Evolutionary conservation across 2,888 invertebrate genomes (phyloP).

Genomic region (Perithous albicinctus): DNA sequence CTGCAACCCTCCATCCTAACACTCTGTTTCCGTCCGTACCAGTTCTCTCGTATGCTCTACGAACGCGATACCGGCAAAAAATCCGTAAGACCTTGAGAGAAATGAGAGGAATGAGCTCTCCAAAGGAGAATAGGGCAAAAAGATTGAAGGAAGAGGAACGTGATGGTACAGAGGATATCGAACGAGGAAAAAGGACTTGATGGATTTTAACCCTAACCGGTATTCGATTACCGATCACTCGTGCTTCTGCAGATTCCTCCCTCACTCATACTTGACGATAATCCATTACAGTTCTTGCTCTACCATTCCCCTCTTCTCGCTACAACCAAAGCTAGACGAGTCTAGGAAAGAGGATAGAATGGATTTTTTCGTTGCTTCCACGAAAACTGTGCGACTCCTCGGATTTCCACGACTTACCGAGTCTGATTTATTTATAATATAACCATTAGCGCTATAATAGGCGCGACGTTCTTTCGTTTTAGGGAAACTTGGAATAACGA

Average conservation of each 20-base stretch:
- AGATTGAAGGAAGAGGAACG: slow-evolving; percentile 53
- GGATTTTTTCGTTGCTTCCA: slow-evolving; percentile 66
- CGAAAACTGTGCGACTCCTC: slow-evolving; percentile 76
- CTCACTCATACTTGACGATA: slow-evolving; percentile 73
- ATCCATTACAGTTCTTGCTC: slow-evolving; percentile 83
- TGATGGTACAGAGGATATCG: slow-evolving; percentile 60
- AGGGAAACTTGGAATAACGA: no score
- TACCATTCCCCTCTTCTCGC: slow-evolving; percentile 61
- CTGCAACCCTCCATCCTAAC: slow-evolving; percentile 8
- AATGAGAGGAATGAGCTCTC: background rate
- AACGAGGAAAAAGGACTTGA: slow-evolving; percentile 70
- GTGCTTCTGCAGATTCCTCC: slow-evolving; percentile 40
- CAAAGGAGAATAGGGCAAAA: slow-evolving; percentile 26
- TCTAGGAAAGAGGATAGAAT: slow-evolving; percentile 8
- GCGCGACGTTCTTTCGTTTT: no score
- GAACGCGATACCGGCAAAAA: slow-evolving; percentile 30
- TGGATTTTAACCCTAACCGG: slow-evolving; percentile 82
- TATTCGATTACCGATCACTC: slow-evolving; percentile 79
- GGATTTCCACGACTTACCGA: slow-evolving; percentile 81
- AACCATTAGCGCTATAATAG: no score
- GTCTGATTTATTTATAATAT: slow-evolving; percentile 74
- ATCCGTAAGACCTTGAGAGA: background rate
- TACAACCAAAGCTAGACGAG: slow-evolving; percentile 25
- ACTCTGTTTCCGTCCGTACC: slow-evolving; percentile 4
- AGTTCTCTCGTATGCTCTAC: slow-evolving; percentile 14